These are phyloP conservation scores for Accipiter cooperii DNA, from an alignment of 2,113 vertebrate species.

Conservation along the genomic window DNA sequence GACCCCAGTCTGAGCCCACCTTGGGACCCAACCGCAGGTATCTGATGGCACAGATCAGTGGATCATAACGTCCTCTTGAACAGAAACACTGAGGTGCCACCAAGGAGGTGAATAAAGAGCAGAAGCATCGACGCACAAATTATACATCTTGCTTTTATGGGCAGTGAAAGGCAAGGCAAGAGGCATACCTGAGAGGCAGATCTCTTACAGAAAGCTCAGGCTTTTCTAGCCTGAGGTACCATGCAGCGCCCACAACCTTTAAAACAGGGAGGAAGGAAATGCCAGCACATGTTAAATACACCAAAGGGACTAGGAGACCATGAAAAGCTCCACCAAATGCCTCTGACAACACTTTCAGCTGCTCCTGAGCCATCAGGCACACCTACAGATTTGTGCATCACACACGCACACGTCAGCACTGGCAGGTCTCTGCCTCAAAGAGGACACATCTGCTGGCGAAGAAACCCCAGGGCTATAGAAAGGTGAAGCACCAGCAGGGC, in stretches of 20 bases:
- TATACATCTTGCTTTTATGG: not conserved
- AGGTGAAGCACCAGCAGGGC: not conserved
- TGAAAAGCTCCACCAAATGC: not conserved
- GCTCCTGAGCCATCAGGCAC: not conserved
- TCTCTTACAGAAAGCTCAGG: not conserved
- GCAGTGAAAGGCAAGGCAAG: not conserved
- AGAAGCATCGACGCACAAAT: not conserved
- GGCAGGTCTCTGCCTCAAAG: not conserved
- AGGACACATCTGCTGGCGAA: not conserved
- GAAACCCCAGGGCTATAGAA: not conserved
- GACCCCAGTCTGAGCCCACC: not conserved
- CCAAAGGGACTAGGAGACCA: not conserved
- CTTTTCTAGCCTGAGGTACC: not conserved
- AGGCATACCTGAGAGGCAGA: not conserved
- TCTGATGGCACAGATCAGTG: fast-evolving
- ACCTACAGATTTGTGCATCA: not conserved
- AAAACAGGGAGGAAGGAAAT: not conserved
- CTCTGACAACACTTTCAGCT: not conserved
- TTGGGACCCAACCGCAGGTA: fast-evolving
- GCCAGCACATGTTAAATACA: fast-evolving
- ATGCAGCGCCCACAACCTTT: not conserved
- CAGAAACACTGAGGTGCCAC: not conserved
- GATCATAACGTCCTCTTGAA: not conserved
- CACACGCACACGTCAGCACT: fast-evolving
- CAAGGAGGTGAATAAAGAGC: not conserved